Conservation (phyloP, 2,888 invertebrate species). For the Dermolepida albohirtum region DNA sequence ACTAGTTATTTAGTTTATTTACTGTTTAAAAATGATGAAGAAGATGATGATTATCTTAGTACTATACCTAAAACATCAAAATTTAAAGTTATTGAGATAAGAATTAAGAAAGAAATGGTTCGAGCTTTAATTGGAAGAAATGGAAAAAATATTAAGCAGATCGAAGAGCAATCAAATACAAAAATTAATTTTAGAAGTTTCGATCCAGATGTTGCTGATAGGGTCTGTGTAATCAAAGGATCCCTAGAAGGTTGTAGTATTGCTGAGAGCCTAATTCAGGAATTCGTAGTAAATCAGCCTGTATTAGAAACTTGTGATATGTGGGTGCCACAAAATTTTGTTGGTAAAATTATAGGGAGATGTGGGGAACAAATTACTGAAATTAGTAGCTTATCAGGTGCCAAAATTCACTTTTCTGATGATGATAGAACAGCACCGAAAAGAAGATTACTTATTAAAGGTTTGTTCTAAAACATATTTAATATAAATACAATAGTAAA, state of each 20-base stretch:
- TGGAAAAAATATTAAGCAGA: constrained; percentile 80
- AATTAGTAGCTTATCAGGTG: constrained; percentile 78
- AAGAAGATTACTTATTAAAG: constrained; percentile 59
- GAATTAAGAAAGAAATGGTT: constrained; percentile 73
- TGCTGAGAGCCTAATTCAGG: constrained; percentile 79
- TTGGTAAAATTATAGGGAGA: constrained; percentile 81
- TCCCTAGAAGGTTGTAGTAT: constrained; percentile 73
- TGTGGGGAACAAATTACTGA: constrained; percentile 79
- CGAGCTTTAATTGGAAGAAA: constrained; percentile 79
- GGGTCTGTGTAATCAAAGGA: constrained; percentile 80
- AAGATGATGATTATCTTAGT: constrained; percentile 65
- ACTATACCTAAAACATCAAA: constrained; percentile 56
- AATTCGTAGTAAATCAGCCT: constrained; percentile 77
- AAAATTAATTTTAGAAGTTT: constrained; percentile 69
- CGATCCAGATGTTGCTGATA: constrained; percentile 71
- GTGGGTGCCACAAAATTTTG: constrained; percentile 74
- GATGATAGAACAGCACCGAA: constrained; percentile 51
- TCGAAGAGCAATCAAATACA: constrained; percentile 80
- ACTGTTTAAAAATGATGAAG: constrained; percentile 73
- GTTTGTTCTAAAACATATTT: constrained; percentile 45
- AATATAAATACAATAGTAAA: neutral
- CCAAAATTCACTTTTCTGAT: constrained; percentile 73
- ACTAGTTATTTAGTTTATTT: constrained; percentile 78
- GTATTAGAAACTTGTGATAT: constrained; percentile 75
- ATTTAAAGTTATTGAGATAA: constrained; percentile 69